Evolutionary conservation across 2,797 vertebrate species (phyloP), one percentile per base, ranked within the genome.

Genomic region (Vireo griseus): DNA sequence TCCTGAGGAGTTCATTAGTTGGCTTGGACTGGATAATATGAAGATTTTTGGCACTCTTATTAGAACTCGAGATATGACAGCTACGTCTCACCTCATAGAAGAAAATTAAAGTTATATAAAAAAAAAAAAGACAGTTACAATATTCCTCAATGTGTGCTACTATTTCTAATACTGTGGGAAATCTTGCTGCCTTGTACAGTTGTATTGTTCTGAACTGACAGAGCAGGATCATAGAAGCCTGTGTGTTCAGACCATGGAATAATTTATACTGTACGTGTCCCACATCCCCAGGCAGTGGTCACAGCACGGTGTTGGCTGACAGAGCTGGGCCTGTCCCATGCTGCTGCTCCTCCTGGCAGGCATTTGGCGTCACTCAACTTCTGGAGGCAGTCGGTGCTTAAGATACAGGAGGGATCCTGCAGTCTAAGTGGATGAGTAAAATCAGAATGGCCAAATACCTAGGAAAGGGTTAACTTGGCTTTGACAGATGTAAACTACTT

Each of bases 361-460:
- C 45, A 21, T 52, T 59, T 59, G 20, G 8, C 44, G 29, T 8
- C 80, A 18, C 9, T 67, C 40, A 80, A 39, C 13, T 76, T 92
- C 13, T 63, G 52, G 29, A 52, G 20, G 24, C 19, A 71, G 8
- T 0, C 50, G 15, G 3, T 80, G 35, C 24, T 57, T 31, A 15
- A 35, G 26, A 9, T 40, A n/a, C 0, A 4, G 57, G 5, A 69
- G 1, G 2, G 28, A 66, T n/a, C 16, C 16, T 10, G 19, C 17
- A 47, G 26, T 9, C 11, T 21, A 47, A 55, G 17, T 25, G 37
- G 24, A 28, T 51, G 19, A 63, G 2, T 72, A 26, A 62, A 50
- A 63, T 65, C 12, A 44, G 42, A 65, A 68, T 40, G 21, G 18
- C 16, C 61, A 65, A 29, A 20, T 9, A 4, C 24, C 20, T 44